Evolutionary conservation across 2,797 vertebrate species (phyloP).

Genomic region (Avahi laniger): DNA sequence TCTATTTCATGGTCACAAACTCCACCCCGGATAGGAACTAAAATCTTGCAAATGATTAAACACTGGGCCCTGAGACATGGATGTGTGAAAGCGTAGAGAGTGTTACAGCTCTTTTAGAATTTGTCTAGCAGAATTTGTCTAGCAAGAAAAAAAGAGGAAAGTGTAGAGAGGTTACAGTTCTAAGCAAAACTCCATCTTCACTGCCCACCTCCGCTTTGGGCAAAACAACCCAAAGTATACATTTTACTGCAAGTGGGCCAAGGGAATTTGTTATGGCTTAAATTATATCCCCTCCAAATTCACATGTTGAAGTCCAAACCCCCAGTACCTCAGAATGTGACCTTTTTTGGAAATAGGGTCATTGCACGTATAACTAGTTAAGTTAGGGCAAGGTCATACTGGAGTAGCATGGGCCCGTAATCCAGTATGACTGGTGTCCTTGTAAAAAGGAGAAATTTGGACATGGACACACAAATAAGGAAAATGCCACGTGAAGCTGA

Average conservation of each 20-base stretch:
- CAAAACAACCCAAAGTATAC: background rate
- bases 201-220: background rate
- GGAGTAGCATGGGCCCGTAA: background rate
- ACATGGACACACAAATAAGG: background rate
- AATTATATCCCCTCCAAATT: background rate
- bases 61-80: background rate
- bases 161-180: background rate
- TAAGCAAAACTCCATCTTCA: background rate
- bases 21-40: background rate
- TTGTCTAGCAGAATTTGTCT: background rate
- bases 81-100: background rate
- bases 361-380: background rate
- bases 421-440: background rate
- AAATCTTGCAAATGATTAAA: background rate
- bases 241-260: background rate
- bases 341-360: background rate
- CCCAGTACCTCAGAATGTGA: background rate
- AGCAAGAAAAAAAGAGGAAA: background rate
- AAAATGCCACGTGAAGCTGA: background rate
- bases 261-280: background rate
- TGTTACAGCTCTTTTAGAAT: background rate
- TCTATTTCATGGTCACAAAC: background rate
- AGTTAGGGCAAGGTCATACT: background rate
- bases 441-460: background rate
- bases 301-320: background rate